phyloP scores from a whole-genome alignment of 2,113 vertebrate genomes.

The Aplodontia rufa region DNA sequence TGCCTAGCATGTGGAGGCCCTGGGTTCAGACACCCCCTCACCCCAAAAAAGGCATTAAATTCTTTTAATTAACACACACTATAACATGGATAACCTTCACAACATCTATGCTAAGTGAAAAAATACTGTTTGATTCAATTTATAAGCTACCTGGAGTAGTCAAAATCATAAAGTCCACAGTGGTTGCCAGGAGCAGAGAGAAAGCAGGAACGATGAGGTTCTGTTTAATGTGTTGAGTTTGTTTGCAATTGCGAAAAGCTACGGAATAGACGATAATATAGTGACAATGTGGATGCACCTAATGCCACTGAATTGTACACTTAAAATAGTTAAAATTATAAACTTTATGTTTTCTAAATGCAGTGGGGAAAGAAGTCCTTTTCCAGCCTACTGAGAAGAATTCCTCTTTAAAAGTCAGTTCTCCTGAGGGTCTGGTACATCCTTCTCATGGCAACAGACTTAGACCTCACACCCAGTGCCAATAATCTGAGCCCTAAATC shows the following conservation, averaged over 20 bases:
- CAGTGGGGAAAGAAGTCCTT: background rate
- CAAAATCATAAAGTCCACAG: background rate
- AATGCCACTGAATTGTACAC: background rate
- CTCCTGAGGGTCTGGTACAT: background rate
- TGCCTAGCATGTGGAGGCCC: background rate
- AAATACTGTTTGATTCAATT: background rate
- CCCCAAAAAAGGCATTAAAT: too few species aligned
- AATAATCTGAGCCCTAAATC: background rate
- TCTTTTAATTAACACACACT: background rate
- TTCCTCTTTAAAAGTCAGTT: background rate
- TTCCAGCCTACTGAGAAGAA: background rate
- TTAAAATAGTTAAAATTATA: background rate
- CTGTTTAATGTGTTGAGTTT: background rate
- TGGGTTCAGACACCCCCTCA: too few species aligned
- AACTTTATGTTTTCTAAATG: background rate
- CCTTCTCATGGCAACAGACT: background rate
- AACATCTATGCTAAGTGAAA: background rate
- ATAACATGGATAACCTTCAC: background rate
- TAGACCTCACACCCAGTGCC: conserved; percentile 11
- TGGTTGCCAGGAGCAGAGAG: background rate
- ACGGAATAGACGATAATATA: background rate
- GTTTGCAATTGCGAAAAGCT: background rate
- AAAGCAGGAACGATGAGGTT: background rate
- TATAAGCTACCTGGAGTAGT: background rate
- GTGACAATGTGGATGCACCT: background rate